These are phyloP conservation scores for Sciurus vulgaris DNA, from an alignment of 2,797 vertebrate genomes.

Conservation along the genomic window DNA sequence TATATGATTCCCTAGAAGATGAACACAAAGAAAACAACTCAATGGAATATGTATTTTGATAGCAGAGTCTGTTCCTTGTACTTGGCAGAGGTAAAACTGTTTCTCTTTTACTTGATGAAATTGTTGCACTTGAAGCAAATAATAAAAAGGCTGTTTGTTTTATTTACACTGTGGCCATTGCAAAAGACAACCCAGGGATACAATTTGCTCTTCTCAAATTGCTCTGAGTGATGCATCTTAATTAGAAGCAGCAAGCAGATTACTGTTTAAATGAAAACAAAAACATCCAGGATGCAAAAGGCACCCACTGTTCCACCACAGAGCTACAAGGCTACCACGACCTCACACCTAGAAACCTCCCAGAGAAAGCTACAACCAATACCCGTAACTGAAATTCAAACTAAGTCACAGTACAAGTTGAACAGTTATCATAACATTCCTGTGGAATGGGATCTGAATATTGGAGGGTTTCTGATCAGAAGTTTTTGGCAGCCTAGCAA, in stretches of 20 bases:
- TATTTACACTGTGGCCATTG: slow-evolving; percentile 13
- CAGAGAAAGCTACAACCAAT: not conserved
- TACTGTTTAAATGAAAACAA: not conserved
- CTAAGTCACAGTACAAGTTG: not conserved
- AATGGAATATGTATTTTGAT: not conserved
- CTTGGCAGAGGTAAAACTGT: not conserved
- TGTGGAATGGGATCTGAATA: not conserved
- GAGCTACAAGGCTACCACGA: not conserved
- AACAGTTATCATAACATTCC: not conserved
- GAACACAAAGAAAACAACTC: slow-evolving; percentile 33
- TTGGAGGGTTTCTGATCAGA: not conserved
- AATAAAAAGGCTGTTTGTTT: not conserved
- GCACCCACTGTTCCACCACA: not conserved
- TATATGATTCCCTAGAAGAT: not conserved
- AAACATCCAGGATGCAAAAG: not conserved
- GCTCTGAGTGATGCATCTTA: not conserved
- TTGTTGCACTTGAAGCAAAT: slow-evolving; percentile 13
- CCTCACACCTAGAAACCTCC: not conserved
- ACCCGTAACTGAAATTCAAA: not conserved
- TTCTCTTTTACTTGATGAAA: not conserved
- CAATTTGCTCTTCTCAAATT: slow-evolving; percentile 6
- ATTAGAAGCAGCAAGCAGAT: slow-evolving; percentile 44
- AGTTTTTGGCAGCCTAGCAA: not conserved
- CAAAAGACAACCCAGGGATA: slow-evolving; percentile 15
- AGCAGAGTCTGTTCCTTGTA: not conserved